A percentile compares a stretch with the other conserved stretches of the same genome.
Evolutionary conservation across 92 coral and sea anemone genomes (phyloP).

Genomic region (Parazoanthus swiftii): DNA sequence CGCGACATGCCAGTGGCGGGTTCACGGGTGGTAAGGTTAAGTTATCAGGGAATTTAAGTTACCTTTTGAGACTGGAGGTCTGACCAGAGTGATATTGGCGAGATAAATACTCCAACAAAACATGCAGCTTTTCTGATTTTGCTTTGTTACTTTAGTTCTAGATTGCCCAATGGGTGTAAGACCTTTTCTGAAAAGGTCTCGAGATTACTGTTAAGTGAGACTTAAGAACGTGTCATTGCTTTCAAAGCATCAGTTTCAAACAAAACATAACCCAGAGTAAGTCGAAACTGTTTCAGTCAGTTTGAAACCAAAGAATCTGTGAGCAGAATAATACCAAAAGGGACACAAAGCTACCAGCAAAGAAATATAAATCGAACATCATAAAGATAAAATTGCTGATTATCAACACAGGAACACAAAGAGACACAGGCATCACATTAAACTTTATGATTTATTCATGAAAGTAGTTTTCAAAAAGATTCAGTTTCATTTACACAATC

Average conservation of each 20-base stretch:
- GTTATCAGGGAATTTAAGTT: background rate
- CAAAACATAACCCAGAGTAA: background rate
- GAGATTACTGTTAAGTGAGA: background rate
- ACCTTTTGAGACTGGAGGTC: background rate
- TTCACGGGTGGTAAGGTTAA: constrained; percentile 1
- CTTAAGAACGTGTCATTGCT: background rate
- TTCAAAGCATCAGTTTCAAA: constrained; percentile 6
- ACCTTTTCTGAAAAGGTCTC: background rate
- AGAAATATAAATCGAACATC: background rate
- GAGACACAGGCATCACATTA: constrained; percentile 32
- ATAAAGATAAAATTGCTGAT: constrained; percentile 9
- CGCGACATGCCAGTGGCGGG: background rate
- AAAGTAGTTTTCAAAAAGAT: constrained; percentile 15
- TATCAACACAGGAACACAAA: constrained; percentile 36
- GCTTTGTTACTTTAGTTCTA: background rate
- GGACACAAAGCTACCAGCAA: background rate
- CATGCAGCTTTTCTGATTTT: background rate
- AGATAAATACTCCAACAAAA: background rate
- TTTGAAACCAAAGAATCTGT: constrained; percentile 3
- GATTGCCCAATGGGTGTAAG: background rate
- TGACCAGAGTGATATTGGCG: background rate
- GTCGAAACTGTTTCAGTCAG: background rate
- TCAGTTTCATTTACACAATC: constrained; percentile 39
- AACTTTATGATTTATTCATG: constrained; percentile 47
- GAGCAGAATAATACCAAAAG: background rate